Evolutionary conservation across 2,888 invertebrate genomes (phyloP).

Genomic region (Cheilosia scutellata): DNA sequence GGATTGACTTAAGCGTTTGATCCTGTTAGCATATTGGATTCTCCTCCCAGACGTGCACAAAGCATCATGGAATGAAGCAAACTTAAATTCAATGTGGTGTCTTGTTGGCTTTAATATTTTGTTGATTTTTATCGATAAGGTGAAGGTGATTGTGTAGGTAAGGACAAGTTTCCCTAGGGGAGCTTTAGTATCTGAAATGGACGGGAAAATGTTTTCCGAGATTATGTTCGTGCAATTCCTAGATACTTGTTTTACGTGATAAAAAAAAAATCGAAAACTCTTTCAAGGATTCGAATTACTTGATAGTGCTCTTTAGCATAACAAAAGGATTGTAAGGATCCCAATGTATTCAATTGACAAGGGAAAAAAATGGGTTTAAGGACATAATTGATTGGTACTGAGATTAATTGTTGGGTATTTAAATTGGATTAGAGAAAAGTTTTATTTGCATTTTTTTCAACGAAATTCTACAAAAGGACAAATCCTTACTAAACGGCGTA

Average conservation of each 20-base stretch:
- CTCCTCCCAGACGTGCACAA: neutral
- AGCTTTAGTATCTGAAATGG: neutral
- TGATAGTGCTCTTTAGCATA: neutral
- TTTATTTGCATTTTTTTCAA: too few relatives aligned
- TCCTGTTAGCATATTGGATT: neutral
- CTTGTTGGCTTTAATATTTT: neutral
- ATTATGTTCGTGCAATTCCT: neutral
- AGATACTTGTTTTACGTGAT: neutral
- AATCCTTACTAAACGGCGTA: too few relatives aligned
- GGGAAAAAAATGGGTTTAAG: neutral
- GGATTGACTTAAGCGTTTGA: neutral
- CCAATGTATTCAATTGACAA: neutral
- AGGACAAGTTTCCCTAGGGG: neutral
- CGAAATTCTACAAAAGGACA: too few relatives aligned
- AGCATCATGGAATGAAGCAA: neutral
- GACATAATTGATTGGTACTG: neutral
- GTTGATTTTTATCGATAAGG: neutral
- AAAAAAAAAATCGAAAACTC: neutral
- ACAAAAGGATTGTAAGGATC: neutral
- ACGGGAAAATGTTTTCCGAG: neutral
- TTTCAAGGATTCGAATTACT: neutral
- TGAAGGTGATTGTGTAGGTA: neutral
- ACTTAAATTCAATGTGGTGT: slow-evolving; percentile 2
- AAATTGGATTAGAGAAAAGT: neutral
- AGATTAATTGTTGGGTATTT: neutral